Conservation (phyloP, 2,797 vertebrate species). For the Centropyge bicolor region DNA sequence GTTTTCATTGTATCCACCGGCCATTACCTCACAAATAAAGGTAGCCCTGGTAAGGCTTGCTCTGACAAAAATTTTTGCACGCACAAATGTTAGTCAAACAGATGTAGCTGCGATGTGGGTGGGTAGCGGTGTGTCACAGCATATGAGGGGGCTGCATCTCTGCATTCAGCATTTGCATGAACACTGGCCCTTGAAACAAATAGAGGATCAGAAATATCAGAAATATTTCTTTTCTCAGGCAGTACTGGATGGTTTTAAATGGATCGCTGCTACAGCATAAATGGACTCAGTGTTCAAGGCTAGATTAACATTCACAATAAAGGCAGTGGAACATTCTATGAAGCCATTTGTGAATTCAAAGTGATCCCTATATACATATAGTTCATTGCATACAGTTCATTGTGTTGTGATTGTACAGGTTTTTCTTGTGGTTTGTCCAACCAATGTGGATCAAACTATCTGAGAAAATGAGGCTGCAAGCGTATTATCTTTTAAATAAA, state of each 20-base stretch:
- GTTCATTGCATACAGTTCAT: too few species aligned
- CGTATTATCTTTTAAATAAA: background rate
- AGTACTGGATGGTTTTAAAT: background rate
- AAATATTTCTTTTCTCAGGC: background rate
- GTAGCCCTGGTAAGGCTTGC: background rate
- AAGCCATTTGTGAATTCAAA: background rate
- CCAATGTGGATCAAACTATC: too few species aligned
- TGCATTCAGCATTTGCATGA: slow-evolving; percentile 16
- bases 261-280: background rate
- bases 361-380: background rate
- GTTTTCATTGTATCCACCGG: background rate
- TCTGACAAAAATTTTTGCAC: background rate
- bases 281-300: background rate
- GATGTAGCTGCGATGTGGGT: slow-evolving; percentile 27
- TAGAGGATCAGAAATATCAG: background rate
- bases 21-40: background rate
- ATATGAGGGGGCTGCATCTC: slow-evolving; percentile 16
- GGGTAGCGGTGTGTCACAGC: slow-evolving; percentile 27
- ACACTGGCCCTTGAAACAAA: slow-evolving; percentile 12
- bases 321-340: background rate
- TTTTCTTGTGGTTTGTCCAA: background rate
- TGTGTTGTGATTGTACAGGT: background rate
- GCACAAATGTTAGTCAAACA: background rate
- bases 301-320: background rate
- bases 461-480: background rate